phyloP scores from a whole-genome alignment of 2,888 invertebrate species.

The Eupithecia exiguata region DNA sequence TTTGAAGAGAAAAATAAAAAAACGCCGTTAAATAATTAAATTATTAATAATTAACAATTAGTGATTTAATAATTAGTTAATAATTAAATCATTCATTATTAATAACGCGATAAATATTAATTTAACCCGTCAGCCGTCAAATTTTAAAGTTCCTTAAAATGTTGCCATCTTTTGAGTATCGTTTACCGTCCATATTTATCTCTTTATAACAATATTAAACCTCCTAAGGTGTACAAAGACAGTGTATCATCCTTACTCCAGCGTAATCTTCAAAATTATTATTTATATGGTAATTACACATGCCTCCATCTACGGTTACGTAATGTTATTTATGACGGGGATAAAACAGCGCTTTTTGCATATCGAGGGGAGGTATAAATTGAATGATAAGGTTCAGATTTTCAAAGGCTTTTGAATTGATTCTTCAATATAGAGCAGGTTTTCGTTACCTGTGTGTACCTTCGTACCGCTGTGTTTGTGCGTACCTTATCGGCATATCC shows the following conservation, averaged over 20 bases:
- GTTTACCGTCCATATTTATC: not conserved
- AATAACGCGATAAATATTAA: too few species aligned
- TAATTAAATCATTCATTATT: too few species aligned
- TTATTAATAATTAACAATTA: too few species aligned
- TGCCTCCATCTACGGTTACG: slow-evolving; percentile 49
- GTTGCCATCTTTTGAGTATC: not conserved
- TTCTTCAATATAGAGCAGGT: not conserved
- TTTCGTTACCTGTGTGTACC: too few species aligned
- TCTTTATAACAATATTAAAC: not conserved
- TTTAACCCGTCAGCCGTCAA: not conserved
- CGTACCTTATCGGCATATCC: too few species aligned
- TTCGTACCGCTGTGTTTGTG: too few species aligned
- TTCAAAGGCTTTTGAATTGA: slow-evolving; percentile 14
- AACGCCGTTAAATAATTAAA: not conserved
- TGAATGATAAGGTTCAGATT: slow-evolving; percentile 29
- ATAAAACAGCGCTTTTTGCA: slow-evolving; percentile 81
- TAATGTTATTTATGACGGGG: slow-evolving; percentile 81
- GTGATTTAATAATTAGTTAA: too few species aligned
- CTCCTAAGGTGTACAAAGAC: slow-evolving; percentile 43
- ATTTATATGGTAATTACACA: slow-evolving; percentile 84
- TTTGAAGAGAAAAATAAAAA: not conserved
- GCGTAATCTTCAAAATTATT: slow-evolving; percentile 81
- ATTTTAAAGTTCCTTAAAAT: not conserved
- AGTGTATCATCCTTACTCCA: slow-evolving; percentile 72
- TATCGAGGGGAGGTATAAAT: slow-evolving; percentile 56